Base-by-base conservation (phyloP, 2,113 vertebrate genomes). In the Emydocephalus ijimae region DNA sequence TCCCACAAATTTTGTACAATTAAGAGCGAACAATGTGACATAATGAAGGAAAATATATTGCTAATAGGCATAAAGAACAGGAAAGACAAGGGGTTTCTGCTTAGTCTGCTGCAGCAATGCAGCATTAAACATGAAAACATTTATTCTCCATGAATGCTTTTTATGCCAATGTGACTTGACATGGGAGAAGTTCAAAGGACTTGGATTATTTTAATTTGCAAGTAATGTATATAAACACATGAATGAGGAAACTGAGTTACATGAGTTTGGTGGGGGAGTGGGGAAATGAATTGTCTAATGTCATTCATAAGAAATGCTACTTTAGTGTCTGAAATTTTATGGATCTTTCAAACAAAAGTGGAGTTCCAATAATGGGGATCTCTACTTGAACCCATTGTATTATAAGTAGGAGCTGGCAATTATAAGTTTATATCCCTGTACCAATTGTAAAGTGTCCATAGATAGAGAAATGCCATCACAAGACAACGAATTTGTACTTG, bases 141-240 rank as follows among this genome's bases (percentile, higher is more conserved):
- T 5, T 85, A 88, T 48, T 87, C n/a, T 87, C 45, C 64, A 54
- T 64, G 90, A 90, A 69, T 54, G 8, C 21, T 52, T 86, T 93
- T 93, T 55, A 21, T 64, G 48, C 43, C 23, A 29, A n/a, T 50
- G 57, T 26, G 20, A 59, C 87, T 24, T 88, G 59, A 50, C 69
- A 89, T 39, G 74, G 88, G n/a, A 89, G 45, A 21, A 61, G 56
- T 90, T 90, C 81, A 93, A 93, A 90, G 56, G 23, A 74, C 50
- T 89, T 7, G 10, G 4, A 39, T 39, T 91, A 64, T 87, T 88
- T 92, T 92, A 89, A 89, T 89, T 89, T 85, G 74, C 74, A 81
- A 59, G 11, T 59, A 59, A 29, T 24, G 24, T 61, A 11, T 15
- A 26, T 20, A 34, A 29, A 43, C 48, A 85, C 34, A 85, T 85